Percentiles rank a stretch among this genome's conserved stretches.
Evolutionary conservation across 2,797 vertebrate genomes (phyloP).

Genomic region (Leptodactylus fallax): DNA sequence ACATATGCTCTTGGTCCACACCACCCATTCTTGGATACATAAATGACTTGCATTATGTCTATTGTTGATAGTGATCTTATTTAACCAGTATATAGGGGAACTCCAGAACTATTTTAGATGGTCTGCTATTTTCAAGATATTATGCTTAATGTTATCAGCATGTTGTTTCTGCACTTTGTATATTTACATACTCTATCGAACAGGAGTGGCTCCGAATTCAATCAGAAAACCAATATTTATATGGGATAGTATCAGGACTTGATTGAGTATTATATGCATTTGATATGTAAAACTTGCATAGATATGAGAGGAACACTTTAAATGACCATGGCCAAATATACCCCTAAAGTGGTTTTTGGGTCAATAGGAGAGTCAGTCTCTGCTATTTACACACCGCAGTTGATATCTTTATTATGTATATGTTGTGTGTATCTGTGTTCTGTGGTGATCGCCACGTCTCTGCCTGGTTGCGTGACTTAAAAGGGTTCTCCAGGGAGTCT

Average conservation of each 20-base stretch:
- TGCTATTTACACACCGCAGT: no score
- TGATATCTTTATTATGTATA: no score
- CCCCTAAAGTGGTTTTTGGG: no score
- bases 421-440: no score
- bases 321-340: no score
- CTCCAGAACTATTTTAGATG: not conserved
- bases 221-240: conserved; percentile 43
- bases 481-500: no score
- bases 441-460: no score
- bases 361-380: no score
- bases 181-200: conserved; percentile 21
- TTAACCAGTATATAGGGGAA: not conserved
- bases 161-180: conserved; percentile 20
- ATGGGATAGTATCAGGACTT: not conserved
- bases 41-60: no score
- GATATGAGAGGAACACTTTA: not conserved
- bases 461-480: no score
- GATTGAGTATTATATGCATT: not conserved
- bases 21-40: no score
- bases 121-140: not conserved
- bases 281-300: not conserved
- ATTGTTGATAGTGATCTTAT: not conserved
- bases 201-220: conserved; percentile 13
- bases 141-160: not conserved
- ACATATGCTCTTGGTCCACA: no score